A percentile compares a stretch with the other conserved stretches of the same genome.
phyloP scores from a whole-genome alignment of 2,113 vertebrate genomes.

The Oryctolagus cuniculus region DNA sequence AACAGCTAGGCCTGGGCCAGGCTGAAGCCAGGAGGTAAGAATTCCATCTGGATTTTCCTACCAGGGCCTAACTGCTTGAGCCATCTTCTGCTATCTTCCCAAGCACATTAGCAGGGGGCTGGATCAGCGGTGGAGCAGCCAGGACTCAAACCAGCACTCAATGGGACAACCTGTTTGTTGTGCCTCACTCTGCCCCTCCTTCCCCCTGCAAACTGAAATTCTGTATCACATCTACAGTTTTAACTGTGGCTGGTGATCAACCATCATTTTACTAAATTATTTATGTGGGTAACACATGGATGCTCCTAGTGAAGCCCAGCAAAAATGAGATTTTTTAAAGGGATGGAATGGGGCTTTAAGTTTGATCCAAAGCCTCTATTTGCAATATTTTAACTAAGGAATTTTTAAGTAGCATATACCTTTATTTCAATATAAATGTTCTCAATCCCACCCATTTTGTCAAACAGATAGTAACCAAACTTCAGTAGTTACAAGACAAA shows the following conservation, averaged over 20 bases:
- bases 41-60: no score
- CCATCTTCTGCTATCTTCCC: no score
- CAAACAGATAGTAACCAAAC: conserved; percentile 45
- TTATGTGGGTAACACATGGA: not conserved
- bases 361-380: not conserved
- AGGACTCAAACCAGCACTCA: no score
- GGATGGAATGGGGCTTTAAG: not conserved
- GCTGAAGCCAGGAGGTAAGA: no score
- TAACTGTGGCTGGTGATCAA: not conserved
- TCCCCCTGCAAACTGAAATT: not conserved
- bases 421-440: conserved; percentile 9
- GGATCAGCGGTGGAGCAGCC: no score
- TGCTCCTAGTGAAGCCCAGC: not conserved
- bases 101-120: no score
- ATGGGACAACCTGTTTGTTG: no score
- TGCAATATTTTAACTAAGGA: not conserved
- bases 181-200: no score
- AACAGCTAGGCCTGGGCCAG: no score
- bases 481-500: conserved; percentile 73
- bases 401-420: not conserved
- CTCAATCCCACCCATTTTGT: not conserved
- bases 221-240: not conserved
- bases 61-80: no score
- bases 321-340: not conserved
- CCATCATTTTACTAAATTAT: not conserved